These are phyloP conservation scores for Natrix natrix DNA, from an alignment of 2,797 vertebrate genomes.

Conservation along the genomic window DNA sequence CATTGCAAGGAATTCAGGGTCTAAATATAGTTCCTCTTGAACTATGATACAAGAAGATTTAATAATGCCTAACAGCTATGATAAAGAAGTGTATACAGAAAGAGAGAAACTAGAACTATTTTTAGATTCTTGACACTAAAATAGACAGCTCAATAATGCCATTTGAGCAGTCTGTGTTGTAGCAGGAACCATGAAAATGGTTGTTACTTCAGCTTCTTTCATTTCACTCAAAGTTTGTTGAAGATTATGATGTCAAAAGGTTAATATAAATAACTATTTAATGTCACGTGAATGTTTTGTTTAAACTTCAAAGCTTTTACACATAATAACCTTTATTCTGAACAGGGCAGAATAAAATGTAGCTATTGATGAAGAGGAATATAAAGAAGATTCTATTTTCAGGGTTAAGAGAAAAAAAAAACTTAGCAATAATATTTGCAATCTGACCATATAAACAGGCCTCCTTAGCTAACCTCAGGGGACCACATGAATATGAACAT, in stretches of 20 bases:
- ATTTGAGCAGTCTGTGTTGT: conserved; percentile 58
- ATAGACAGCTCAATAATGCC: conserved; percentile 49
- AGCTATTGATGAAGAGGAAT: conserved; percentile 60
- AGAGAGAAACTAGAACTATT: conserved; percentile 52
- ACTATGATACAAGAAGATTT: conserved; percentile 43
- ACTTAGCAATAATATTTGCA: not conserved
- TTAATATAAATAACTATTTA: conserved; percentile 64
- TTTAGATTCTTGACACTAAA: conserved; percentile 55
- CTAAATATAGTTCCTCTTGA: conserved; percentile 40
- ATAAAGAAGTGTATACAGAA: conserved; percentile 17
- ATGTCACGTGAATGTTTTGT: conserved; percentile 59
- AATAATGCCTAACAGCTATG: conserved; percentile 36
- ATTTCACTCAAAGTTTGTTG: conserved; percentile 57
- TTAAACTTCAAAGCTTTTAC: conserved; percentile 65
- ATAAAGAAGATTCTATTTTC: conserved; percentile 50
- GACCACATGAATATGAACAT: not conserved
- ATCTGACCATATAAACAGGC: not conserved
- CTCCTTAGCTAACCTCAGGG: not conserved
- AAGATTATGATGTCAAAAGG: conserved; percentile 66
- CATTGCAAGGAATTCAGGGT: conserved; percentile 25
- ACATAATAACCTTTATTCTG: conserved; percentile 55
- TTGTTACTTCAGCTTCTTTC: conserved; percentile 59
- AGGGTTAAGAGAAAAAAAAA: conserved; percentile 52
- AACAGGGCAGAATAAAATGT: conserved; percentile 44
- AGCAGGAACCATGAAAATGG: conserved; percentile 37